phyloP scores from a whole-genome alignment of 2,113 vertebrate genomes.

The cattle (Bos taurus) region ARS-UCD2.0 NC_037335.1:98553501-98554000 shows the following conservation, averaged over 20 bases:
- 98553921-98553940: background rate
- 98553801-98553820: conserved; percentile 93
- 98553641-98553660: conserved; percentile 93
- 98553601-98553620: conserved; percentile 96
- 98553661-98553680: conserved; percentile 92
- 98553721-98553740: background rate
- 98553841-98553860: conserved; percentile 40
- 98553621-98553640: conserved; percentile 90
- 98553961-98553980: background rate
- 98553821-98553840: conserved; percentile 90
- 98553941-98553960: background rate
- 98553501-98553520: background rate
- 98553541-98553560: conserved; percentile 96
- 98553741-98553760: background rate
- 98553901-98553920: background rate
- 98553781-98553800: conserved; percentile 94
- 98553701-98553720: conserved; percentile 15
- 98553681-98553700: conserved; percentile 89
- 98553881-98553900: background rate
- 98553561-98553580: conserved; percentile 93
- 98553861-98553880: background rate
- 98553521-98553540: conserved; percentile 87
- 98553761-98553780: conserved; percentile 71
- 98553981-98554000: background rate
- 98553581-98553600: conserved; percentile 88